These are phyloP conservation scores for Drosophila athabasca DNA, from an alignment of 1,140 invertebrate species.

Conservation along the genomic window DNA sequence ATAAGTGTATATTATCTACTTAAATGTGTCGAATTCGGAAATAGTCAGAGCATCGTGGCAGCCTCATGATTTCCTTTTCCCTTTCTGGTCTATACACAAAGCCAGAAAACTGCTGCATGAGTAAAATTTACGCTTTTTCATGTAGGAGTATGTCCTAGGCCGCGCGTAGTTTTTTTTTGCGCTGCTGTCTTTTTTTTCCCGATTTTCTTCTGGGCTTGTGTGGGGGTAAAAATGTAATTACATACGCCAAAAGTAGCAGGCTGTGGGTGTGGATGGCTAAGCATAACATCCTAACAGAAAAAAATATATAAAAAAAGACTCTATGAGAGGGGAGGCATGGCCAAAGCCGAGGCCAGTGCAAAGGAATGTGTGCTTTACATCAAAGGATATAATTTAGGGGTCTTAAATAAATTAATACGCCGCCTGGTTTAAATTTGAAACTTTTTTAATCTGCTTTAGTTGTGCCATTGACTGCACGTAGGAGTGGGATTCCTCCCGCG, in stretches of 20 bases:
- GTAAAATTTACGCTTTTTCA: constrained; percentile 72
- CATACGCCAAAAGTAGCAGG: constrained; percentile 73
- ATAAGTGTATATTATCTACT: too few relatives aligned
- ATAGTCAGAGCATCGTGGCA: constrained; percentile 2
- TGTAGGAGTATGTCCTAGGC: constrained; percentile 33
- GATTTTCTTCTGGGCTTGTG: constrained; percentile 50
- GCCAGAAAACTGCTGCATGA: constrained; percentile 72
- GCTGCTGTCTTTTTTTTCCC: constrained; percentile 35
- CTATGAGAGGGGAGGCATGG: constrained; percentile 23
- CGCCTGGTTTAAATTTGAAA: constrained; percentile 72
- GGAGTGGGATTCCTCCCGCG: not conserved
- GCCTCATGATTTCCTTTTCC: not conserved
- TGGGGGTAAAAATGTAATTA: constrained; percentile 75
- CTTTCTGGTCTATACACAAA: constrained; percentile 45
- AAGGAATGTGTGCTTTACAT: constrained; percentile 75
- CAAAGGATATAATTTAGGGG: constrained; percentile 81
- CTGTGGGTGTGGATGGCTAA: constrained; percentile 43
- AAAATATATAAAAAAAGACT: constrained; percentile 34
- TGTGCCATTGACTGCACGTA: constrained; percentile 15
- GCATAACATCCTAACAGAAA: constrained; percentile 36
- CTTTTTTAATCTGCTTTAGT: constrained; percentile 78
- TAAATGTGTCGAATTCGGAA: too few relatives aligned
- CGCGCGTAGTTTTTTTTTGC: constrained; percentile 44
- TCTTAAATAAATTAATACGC: constrained; percentile 80
- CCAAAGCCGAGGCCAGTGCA: constrained; percentile 16